phyloP scores from a whole-genome alignment of 2,888 invertebrate genomes.

The Sesia bembeciformis region DNA sequence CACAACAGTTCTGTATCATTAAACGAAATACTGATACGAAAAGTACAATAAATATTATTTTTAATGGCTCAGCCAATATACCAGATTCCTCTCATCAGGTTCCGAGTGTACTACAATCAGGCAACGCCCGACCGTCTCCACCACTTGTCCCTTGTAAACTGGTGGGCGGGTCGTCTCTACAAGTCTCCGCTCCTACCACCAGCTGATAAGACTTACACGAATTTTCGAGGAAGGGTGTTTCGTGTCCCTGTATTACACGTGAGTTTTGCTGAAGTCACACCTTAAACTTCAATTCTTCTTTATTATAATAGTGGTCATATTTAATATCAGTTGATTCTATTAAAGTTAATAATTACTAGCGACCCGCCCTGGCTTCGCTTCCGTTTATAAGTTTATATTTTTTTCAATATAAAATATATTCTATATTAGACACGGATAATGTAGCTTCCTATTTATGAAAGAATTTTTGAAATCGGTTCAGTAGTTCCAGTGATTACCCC shows the following conservation, averaged over 20 bases:
- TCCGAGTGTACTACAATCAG: conserved; percentile 83
- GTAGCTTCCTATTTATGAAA: no score
- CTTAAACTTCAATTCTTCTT: neutral
- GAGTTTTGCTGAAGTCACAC: conserved; percentile 21
- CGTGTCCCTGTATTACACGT: conserved; percentile 83
- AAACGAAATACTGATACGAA: no score
- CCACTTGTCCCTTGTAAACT: conserved; percentile 78
- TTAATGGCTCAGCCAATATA: neutral
- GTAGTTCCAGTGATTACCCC: no score
- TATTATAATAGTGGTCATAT: neutral
- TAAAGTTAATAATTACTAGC: no score
- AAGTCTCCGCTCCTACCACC: conserved; percentile 79
- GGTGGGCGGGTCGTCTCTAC: conserved; percentile 81
- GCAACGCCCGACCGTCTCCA: conserved; percentile 75
- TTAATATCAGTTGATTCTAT: neutral
- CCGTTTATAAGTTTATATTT: no score
- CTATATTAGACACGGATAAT: no score
- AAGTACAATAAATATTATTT: no score
- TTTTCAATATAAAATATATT: no score
- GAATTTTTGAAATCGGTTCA: no score
- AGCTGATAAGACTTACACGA: conserved; percentile 74
- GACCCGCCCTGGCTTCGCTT: no score
- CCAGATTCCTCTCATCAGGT: conserved; percentile 47
- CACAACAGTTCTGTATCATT: no score
- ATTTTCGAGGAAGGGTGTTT: conserved; percentile 78